Base-by-base conservation (phyloP, 2,797 vertebrate genomes). In the Sebastes iracundus region DNA sequence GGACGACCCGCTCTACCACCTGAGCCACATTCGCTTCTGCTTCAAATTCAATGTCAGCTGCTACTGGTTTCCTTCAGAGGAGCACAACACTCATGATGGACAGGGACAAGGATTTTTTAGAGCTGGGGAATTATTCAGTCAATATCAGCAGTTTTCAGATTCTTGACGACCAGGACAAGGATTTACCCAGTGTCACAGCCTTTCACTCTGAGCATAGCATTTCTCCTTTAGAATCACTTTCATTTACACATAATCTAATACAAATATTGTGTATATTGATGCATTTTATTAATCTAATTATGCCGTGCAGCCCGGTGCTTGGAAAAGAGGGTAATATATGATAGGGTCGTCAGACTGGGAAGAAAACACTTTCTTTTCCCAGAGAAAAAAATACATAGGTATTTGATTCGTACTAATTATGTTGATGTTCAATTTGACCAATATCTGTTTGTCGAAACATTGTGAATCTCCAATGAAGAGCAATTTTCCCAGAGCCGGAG, bases 11-110 rank as follows among this genome's bases (percentile, higher is more conserved):
- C 46, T 49, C 46, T 49, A 20, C 46, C 7, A 49, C 46, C 46
- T 22, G 49, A 53, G 20, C 20, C 49, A 53, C 49, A 22, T 1
- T 0, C 20, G n/a, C n/a, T 53, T 11, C 49, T 8, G 8, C 16
- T 22, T 53, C 20, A 22, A 11, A 0, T 33, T 77, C 76, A 71
- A 60, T 85, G 88, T 90, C 87, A 87, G 75, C 82, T 78, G 82
- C 64, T 79, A 2, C 55, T 55, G 58, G 16, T 75, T 85, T 75
- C 35, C 65, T 68, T 84, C 49, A 83, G 66, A 62, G 69, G 25
- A 65, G 33, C 60, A 68, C 30, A 10, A 72, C 55, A 42, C 22
- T 27, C 10, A 49, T 83, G 81, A 84, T 74, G 28, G 80, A 84
- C 72, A 58, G 25, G 16, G 14, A 82, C 59, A 33, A 1, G 14